A percentile compares a stretch with the other conserved stretches of the same genome.
phyloP scores from a whole-genome alignment of 2,797 vertebrate species.

The Pangasius djambal region DNA sequence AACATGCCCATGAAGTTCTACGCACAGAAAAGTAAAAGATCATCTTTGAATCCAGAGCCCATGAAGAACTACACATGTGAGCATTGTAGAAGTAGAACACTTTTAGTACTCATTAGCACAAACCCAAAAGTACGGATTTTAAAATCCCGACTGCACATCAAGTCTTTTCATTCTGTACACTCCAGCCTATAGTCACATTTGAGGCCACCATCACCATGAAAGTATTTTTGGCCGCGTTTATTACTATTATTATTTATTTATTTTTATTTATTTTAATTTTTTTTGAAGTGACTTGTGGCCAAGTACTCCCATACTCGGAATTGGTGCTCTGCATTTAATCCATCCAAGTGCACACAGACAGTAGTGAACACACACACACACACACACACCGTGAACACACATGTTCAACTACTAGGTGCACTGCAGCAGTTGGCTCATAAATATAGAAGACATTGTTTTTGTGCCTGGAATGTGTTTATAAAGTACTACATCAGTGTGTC shows the following conservation, averaged over 20 bases:
- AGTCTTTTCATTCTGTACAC: not conserved
- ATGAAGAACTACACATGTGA: not conserved
- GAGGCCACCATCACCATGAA: not conserved
- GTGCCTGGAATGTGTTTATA: not conserved
- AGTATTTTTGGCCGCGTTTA: not conserved
- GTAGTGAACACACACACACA: too few relatives aligned
- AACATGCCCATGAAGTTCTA: not conserved
- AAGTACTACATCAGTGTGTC: not conserved
- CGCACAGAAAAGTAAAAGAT: not conserved
- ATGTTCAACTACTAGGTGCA: not conserved
- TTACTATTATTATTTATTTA: too few relatives aligned
- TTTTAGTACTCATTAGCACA: not conserved
- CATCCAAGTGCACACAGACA: too few relatives aligned
- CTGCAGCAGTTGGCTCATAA: not conserved
- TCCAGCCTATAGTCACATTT: not conserved
- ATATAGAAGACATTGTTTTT: not conserved
- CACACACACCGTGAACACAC: too few relatives aligned
- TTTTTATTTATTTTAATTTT: too few relatives aligned
- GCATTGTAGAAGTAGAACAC: not conserved
- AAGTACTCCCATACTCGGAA: too few relatives aligned
- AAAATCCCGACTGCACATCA: not conserved
- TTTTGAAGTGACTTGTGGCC: too few relatives aligned
- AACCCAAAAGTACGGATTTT: not conserved
- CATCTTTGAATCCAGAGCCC: not conserved
- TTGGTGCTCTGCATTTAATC: too few relatives aligned